Base-by-base conservation (phyloP, 2,888 invertebrate genomes). In the Acronicta alni region DNA sequence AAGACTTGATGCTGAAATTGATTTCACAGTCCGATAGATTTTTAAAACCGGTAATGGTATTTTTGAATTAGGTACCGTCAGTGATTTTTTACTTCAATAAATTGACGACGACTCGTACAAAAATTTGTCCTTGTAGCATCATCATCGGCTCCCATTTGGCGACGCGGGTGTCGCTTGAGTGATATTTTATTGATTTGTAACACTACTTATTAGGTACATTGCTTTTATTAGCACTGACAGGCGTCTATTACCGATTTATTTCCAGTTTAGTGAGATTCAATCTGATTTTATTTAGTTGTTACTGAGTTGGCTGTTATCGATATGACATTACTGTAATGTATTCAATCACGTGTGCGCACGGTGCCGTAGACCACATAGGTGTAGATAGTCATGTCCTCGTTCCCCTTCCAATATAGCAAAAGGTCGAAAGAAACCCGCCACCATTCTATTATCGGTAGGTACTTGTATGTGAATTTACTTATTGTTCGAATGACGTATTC, bases 371-470 rank as follows among this genome's bases (percentile, higher is more conserved):
- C 54, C 52, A 51, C 59, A 49, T 60, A 45, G 51, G 44, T 59
- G 54, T 61, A 54, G 58, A 63, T 67, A 72, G 16, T 46, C 51
- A 23, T 75, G 80, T 68, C 72, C 78, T 80, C 68, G 69, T 76
- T 67, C 77, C 59, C 67, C 64, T 75, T 81, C 69, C 60, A 73
- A 66, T 71, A 68, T 66, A 72, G 77, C 65, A 66, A 75, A 76
- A 77, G 67, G 73, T 79, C 71, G 58, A 66, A 71, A 61, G 73
- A 63, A 69, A 74, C 64, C 54, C 47, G 61, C 53, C 47, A 42
- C 59, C 57, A 57, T 70, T 67, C 60, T 66, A 60, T 43, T 54
- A 41, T 43, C 30, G 39, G 42, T 49, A 44, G 42, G 42, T 49
- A 46, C 23, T 17, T 39, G 53, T 20, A 71, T 63, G 59, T 57